Conservation (phyloP, 2,888 invertebrate species). For the Drosophila austrosaltans region DNA sequence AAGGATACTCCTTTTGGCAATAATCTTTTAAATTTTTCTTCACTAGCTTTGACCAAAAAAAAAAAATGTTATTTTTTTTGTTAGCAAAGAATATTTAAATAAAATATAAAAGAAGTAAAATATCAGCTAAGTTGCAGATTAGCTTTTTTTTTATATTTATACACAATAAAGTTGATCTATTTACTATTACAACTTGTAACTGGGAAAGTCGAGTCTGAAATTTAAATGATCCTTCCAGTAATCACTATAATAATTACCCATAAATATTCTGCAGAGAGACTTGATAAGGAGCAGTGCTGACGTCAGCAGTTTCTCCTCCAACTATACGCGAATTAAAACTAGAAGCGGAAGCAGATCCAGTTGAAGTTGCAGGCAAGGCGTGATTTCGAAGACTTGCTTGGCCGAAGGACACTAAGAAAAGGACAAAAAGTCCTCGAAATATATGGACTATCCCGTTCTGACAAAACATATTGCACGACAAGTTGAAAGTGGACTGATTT, state of each 20-base stretch:
- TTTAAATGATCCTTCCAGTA: neutral
- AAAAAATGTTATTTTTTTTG: too few species aligned
- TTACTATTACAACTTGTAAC: too few species aligned
- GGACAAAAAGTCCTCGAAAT: slow-evolving; percentile 19
- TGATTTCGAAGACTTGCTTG: slow-evolving; percentile 42
- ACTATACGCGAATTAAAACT: slow-evolving; percentile 61
- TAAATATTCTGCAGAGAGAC: slow-evolving; percentile 78
- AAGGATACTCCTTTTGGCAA: too few species aligned
- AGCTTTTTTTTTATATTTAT: too few species aligned
- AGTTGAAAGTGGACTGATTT: slow-evolving; percentile 57
- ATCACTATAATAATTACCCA: slow-evolving; percentile 40
- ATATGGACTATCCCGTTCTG: slow-evolving; percentile 29
- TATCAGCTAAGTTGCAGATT: too few species aligned
- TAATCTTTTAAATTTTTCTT: too few species aligned
- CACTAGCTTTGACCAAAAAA: too few species aligned
- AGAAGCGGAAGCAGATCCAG: slow-evolving; percentile 10
- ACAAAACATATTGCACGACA: slow-evolving; percentile 55
- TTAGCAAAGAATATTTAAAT: too few species aligned
- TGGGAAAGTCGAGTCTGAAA: too few species aligned
- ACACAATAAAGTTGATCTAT: too few species aligned
- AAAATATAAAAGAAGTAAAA: too few species aligned
- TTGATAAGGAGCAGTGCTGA: slow-evolving; percentile 78
- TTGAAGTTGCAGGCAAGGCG: slow-evolving; percentile 7
- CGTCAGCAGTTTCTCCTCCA: slow-evolving; percentile 67
- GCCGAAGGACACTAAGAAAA: slow-evolving; percentile 41